phyloP scores from a whole-genome alignment of 2,797 vertebrate genomes.

The Zalophus californianus region DNA sequence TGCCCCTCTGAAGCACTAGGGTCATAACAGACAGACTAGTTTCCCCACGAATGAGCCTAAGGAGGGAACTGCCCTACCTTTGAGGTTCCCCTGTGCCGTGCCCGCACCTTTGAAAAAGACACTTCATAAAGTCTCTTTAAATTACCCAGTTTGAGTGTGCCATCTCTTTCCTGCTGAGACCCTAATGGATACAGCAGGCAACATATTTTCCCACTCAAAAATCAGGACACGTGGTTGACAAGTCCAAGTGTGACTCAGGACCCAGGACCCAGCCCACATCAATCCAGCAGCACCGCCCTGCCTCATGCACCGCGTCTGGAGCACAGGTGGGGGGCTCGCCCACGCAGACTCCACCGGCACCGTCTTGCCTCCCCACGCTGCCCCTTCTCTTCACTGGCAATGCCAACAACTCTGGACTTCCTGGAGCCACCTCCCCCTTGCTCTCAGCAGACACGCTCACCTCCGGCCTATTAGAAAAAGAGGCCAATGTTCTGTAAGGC shows the following conservation, averaged over 20 bases:
- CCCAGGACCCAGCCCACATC: background rate
- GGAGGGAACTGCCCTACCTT: background rate
- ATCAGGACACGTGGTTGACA: background rate
- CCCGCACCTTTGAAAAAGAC: slow-evolving; percentile 66
- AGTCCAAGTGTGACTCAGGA: background rate
- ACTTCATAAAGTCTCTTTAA: slow-evolving; percentile 55
- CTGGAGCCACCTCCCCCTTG: background rate
- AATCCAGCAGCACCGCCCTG: accelerated
- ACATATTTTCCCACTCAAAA: slow-evolving; percentile 61
- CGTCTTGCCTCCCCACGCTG: background rate
- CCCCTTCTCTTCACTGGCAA: background rate
- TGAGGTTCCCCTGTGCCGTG: background rate
- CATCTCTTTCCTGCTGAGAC: slow-evolving; percentile 75
- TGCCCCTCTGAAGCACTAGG: background rate
- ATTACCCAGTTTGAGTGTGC: background rate
- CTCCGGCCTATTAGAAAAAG: background rate
- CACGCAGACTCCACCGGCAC: accelerated
- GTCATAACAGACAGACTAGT: background rate
- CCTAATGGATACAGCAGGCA: slow-evolving; percentile 58
- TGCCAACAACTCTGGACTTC: too few relatives aligned
- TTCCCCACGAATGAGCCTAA: background rate
- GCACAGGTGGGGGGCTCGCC: background rate
- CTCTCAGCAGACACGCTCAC: background rate
- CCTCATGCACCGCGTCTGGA: background rate
- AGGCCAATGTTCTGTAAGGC: background rate